Evolutionary conservation across 1,140 invertebrate genomes (phyloP).

Genomic region (Catajapyx aquilonaris): DNA sequence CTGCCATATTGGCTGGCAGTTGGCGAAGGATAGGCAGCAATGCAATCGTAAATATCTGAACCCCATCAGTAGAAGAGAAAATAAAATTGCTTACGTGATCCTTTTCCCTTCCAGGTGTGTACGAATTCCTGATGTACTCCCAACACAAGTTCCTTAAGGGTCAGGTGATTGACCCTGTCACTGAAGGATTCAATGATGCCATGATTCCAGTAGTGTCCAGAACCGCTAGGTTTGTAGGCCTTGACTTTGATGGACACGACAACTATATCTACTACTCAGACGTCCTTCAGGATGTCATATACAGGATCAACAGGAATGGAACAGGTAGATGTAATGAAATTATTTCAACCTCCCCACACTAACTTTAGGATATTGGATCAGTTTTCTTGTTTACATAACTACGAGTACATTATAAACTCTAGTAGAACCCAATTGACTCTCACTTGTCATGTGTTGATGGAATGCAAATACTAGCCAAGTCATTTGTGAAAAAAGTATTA

Average conservation of each 20-base stretch:
- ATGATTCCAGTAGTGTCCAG: slow-evolving; percentile 76
- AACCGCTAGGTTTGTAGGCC: slow-evolving; percentile 82
- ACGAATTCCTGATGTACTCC: slow-evolving; percentile 90
- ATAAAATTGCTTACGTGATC: no score
- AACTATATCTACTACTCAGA: slow-evolving; percentile 93
- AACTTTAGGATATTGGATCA: no score
- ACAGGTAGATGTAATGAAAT: slow-evolving; percentile 29
- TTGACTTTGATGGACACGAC: slow-evolving; percentile 84
- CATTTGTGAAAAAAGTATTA: background rate
- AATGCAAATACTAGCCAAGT: background rate
- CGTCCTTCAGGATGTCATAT: slow-evolving; percentile 90
- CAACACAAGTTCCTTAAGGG: slow-evolving; percentile 94
- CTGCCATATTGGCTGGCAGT: slow-evolving; percentile 72
- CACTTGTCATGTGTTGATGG: no score
- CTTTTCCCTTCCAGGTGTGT: slow-evolving; percentile 31
- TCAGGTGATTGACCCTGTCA: slow-evolving; percentile 69
- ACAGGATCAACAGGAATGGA: slow-evolving; percentile 70
- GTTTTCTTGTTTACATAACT: slow-evolving; percentile 3
- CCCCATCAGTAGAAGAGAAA: no score
- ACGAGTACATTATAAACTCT: no score
- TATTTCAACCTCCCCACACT: no score
- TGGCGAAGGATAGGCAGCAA: slow-evolving; percentile 51
- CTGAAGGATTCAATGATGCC: slow-evolving; percentile 80
- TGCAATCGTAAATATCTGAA: slow-evolving; percentile 46
- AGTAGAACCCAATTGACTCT: no score